A percentile compares a stretch with the other conserved stretches of the same genome.
Conservation (phyloP, 2,797 vertebrate genomes). For the Catamblyrhynchus diadema region DNA sequence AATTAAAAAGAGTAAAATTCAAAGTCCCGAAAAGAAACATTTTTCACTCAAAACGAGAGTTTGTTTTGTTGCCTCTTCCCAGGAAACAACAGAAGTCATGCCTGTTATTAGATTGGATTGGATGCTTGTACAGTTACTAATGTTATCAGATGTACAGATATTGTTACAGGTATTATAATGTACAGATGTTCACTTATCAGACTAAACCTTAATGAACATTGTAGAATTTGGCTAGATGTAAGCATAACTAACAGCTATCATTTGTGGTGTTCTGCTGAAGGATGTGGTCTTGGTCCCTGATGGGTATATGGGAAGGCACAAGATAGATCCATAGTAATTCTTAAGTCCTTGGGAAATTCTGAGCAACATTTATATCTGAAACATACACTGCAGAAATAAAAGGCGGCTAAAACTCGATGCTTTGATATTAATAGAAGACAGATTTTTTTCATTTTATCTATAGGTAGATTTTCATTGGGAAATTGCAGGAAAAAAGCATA, state of each 20-base stretch:
- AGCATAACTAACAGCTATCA: not conserved
- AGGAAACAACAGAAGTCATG: not conserved
- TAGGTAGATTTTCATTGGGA: not conserved
- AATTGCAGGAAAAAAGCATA: not conserved
- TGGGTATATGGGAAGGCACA: not conserved
- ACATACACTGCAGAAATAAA: not conserved
- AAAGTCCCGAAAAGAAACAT: not conserved
- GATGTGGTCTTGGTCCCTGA: not conserved
- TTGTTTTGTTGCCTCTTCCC: not conserved
- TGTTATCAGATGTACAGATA: too few species aligned
- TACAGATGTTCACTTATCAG: not conserved
- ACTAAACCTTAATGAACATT: not conserved
- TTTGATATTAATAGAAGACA: not conserved
- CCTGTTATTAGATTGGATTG: not conserved
- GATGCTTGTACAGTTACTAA: not conserved
- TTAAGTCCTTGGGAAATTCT: not conserved
- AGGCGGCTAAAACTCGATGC: not conserved
- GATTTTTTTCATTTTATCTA: not conserved
- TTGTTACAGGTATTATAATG: too few species aligned
- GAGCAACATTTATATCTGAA: not conserved
- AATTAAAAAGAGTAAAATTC: not conserved
- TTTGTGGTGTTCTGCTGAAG: not conserved
- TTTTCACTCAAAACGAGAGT: not conserved
- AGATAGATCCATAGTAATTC: not conserved
- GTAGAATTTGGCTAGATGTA: not conserved